Percentiles rank a stretch among this genome's conserved stretches.
These are phyloP conservation scores for Zenarchopterus dispar DNA, from an alignment of 2,797 vertebrate species.

Conservation along the genomic window DNA sequence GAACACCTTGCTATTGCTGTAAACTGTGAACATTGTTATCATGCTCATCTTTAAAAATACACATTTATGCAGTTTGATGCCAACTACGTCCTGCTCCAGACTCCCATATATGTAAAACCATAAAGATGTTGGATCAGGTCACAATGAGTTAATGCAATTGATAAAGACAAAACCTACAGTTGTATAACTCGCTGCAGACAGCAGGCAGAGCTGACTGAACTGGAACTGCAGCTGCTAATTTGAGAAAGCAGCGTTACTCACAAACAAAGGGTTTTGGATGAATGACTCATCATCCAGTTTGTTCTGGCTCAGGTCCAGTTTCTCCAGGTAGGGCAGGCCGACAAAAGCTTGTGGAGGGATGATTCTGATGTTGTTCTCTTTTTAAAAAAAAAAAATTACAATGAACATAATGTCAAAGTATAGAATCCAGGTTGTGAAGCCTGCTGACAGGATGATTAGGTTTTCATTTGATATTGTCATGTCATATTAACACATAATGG, in stretches of 20 bases:
- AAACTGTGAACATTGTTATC: no score
- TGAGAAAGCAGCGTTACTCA: conserved; percentile 54
- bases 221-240: not conserved
- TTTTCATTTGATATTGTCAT: no score
- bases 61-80: no score
- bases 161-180: not conserved
- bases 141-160: not conserved
- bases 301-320: conserved; percentile 86
- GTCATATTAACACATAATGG: no score
- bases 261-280: conserved; percentile 71
- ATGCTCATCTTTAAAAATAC: no score
- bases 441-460: no score
- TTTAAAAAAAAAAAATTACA: conserved; percentile 32
- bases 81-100: no score
- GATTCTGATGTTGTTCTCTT: conserved; percentile 82
- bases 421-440: not conserved
- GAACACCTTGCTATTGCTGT: no score
- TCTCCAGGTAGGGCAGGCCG: conserved; percentile 79
- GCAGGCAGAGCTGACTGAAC: not conserved
- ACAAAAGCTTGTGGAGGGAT: conserved; percentile 72
- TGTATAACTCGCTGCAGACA: not conserved
- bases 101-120: no score
- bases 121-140: no score
- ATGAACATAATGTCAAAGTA: not conserved
- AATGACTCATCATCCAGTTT: conserved; percentile 77